Evolutionary conservation across 2,888 invertebrate species (phyloP).

Genomic region (Monoplex corrugatus): DNA sequence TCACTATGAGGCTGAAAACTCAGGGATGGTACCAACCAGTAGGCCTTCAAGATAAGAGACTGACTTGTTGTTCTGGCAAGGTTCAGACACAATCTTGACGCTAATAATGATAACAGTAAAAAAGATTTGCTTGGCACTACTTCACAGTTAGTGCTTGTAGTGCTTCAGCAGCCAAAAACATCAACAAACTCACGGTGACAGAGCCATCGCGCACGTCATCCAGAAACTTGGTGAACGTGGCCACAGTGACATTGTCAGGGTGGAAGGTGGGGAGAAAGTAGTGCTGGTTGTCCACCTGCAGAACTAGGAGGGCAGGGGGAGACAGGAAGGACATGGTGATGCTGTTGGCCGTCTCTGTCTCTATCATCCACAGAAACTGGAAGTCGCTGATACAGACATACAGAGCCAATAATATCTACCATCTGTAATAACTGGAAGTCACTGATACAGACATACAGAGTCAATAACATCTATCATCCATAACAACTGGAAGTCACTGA

Average conservation of each 20-base stretch:
- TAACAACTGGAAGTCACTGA: no score
- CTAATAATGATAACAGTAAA: no score
- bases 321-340: constrained; percentile 92
- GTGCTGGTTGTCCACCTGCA: constrained; percentile 95
- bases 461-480: no score
- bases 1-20: no score
- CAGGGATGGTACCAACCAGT: no score
- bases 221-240: constrained; percentile 89
- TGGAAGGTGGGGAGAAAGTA: constrained; percentile 93
- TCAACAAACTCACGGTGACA: constrained; percentile 85
- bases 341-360: constrained; percentile 93
- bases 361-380: constrained; percentile 98
- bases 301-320: constrained; percentile 92
- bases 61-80: no score
- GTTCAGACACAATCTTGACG: no score
- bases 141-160: no score
- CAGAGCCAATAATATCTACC: no score
- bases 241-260: constrained; percentile 88
- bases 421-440: background rate
- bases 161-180: background rate
- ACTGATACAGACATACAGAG: background rate
- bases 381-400: constrained; percentile 84
- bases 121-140: no score
- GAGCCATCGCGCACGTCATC: constrained; percentile 90
- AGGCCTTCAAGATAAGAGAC: no score